Conservation (phyloP, 2,797 vertebrate genomes). For the Cynodonichthys magdalenae region DNA sequence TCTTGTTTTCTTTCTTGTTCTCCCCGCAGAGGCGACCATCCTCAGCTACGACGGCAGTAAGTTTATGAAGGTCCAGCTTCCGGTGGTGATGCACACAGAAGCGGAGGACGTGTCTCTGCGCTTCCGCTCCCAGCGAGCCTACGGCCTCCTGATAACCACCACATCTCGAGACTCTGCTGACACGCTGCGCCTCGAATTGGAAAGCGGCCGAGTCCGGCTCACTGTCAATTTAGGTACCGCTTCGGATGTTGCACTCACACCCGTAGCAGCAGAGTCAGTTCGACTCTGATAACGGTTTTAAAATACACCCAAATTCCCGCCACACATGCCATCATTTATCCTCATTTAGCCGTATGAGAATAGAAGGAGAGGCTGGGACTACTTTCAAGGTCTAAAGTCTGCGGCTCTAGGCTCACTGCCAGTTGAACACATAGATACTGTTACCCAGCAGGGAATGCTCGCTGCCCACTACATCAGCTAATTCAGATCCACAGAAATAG, state of each 20-base stretch:
- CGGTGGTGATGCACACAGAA: constrained; percentile 96
- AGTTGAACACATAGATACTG: constrained; percentile 85
- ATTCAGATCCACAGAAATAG: constrained; percentile 18
- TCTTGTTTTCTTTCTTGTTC: constrained; percentile 16
- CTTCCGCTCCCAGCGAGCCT: constrained; percentile 95
- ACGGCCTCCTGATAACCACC: constrained; percentile 95
- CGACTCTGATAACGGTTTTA: constrained; percentile 23
- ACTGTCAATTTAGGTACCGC: constrained; percentile 97
- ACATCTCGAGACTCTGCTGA: constrained; percentile 95
- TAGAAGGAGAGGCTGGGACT: constrained; percentile 84
- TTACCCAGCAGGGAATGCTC: constrained; percentile 85
- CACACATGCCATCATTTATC: constrained; percentile 14
- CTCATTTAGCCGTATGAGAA: constrained; percentile 46
- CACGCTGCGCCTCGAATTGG: constrained; percentile 93
- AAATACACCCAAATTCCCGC: background rate
- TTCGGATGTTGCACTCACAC: constrained; percentile 31
- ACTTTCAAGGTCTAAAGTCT: constrained; percentile 98
- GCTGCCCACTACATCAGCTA: constrained; percentile 26
- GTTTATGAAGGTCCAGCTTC: constrained; percentile 99
- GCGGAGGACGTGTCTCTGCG: constrained; percentile 95
- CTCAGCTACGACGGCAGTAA: constrained; percentile 98
- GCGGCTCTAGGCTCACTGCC: constrained; percentile 96
- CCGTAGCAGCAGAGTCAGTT: constrained; percentile 36
- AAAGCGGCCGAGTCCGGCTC: constrained; percentile 93
- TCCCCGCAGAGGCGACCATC: constrained; percentile 89